Conservation (phyloP, 2,888 invertebrate species). For the Thymelicus acteon region DNA sequence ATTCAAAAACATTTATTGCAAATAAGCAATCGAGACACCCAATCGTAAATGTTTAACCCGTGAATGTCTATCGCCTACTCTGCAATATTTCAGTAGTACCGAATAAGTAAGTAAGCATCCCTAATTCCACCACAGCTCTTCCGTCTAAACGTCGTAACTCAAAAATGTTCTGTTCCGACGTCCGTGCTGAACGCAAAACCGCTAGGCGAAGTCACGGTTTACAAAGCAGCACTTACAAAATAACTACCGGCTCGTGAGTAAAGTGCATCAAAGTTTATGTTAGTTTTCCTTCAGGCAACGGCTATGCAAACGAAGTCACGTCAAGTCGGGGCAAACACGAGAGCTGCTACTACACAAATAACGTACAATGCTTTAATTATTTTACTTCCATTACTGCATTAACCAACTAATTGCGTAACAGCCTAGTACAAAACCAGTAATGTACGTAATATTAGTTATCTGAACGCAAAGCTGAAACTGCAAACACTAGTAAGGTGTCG, state of each 20-base stretch:
- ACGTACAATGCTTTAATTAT: not conserved
- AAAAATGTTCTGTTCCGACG: conserved; percentile 14
- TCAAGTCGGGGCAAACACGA: conserved; percentile 67
- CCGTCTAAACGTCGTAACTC: conserved; percentile 10
- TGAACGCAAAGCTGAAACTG: conserved; percentile 27
- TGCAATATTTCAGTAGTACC: no score
- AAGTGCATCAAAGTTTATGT: conserved; percentile 73
- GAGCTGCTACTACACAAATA: conserved; percentile 41
- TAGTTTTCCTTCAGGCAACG: conserved; percentile 74
- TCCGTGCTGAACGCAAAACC: conserved; percentile 26
- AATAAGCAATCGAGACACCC: no score
- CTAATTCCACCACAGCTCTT: conserved; percentile 1
- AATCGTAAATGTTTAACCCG: no score
- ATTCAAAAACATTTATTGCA: no score
- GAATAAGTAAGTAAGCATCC: not conserved
- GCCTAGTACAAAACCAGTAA: conserved; percentile 43
- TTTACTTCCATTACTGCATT: conserved; percentile 40
- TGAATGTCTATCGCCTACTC: no score
- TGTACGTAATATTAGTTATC: conserved; percentile 41
- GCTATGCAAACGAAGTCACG: conserved; percentile 79
- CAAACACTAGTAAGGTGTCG: conserved; percentile 51
- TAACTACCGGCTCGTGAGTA: conserved; percentile 45
- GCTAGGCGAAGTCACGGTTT: conserved; percentile 41
- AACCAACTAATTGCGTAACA: no score
- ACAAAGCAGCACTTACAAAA: conserved; percentile 44